Percentiles rank a stretch among this genome's conserved stretches.
Evolutionary conservation across 2,888 invertebrate genomes (phyloP).

Genomic region (Ornithoptera priamus): DNA sequence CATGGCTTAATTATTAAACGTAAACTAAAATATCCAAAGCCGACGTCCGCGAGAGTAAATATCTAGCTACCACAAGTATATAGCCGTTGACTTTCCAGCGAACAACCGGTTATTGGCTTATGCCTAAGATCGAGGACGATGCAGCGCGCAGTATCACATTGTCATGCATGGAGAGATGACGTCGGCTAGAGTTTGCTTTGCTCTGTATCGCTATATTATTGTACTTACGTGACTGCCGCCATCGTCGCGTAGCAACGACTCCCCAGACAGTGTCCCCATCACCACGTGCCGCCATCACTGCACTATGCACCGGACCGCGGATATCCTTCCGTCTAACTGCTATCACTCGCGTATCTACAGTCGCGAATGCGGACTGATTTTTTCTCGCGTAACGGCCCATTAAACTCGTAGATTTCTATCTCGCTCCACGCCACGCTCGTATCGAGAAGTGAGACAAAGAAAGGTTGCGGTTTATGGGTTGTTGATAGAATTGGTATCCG

Average conservation of each 20-base stretch:
- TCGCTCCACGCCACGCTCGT: conserved; percentile 67
- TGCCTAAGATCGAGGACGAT: conserved; percentile 23
- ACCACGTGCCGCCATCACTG: conserved; percentile 41
- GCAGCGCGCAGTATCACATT: conserved; percentile 42
- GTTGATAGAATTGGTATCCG: conserved; percentile 81
- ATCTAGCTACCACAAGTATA: conserved; percentile 1
- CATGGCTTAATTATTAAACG: conserved; percentile 1
- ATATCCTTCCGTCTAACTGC: conserved; percentile 71
- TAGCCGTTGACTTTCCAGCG: conserved; percentile 20
- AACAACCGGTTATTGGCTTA: conserved; percentile 27
- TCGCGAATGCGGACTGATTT: conserved; percentile 80
- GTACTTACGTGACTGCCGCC: conserved; percentile 44
- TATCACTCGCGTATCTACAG: conserved; percentile 79
- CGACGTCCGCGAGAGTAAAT: not conserved
- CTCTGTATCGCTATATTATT: conserved; percentile 30
- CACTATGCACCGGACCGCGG: conserved; percentile 56
- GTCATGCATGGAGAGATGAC: conserved; percentile 43
- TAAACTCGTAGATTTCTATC: conserved; percentile 80
- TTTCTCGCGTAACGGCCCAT: conserved; percentile 80
- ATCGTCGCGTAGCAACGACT: conserved; percentile 49
- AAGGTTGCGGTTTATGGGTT: conserved; percentile 80
- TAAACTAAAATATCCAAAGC: not conserved
- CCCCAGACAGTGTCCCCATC: conserved; percentile 27
- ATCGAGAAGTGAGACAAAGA: conserved; percentile 78
- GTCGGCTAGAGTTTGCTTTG: conserved; percentile 32